These are phyloP conservation scores for Perognathus longimembris DNA, from an alignment of 2,113 vertebrate species.

Conservation along the genomic window DNA sequence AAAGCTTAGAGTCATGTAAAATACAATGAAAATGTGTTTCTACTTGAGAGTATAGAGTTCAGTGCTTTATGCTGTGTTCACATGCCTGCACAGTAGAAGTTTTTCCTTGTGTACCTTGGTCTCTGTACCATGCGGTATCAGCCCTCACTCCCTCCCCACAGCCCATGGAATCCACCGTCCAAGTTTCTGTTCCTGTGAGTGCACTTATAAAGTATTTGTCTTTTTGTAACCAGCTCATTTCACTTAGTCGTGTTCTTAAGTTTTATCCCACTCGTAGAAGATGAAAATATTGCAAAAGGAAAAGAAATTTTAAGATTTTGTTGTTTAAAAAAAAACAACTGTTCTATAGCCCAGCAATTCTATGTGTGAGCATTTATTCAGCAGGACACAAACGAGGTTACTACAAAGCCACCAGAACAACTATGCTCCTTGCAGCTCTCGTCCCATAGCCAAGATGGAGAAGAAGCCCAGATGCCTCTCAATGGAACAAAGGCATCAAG, in stretches of 20 bases:
- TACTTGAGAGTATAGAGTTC: neutral
- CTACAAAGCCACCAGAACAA: too few species aligned
- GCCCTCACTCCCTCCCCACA: neutral
- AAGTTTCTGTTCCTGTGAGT: neutral
- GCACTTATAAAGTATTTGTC: neutral
- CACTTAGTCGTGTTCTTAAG: neutral
- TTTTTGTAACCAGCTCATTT: constrained; percentile 13
- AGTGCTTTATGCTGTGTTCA: neutral
- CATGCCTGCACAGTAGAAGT: neutral
- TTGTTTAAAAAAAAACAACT: neutral
- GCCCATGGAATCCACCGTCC: neutral
- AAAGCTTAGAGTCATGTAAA: neutral
- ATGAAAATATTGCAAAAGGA: neutral
- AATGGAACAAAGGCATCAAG: too few species aligned
- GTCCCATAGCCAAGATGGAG: too few species aligned
- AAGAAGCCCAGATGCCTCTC: too few species aligned
- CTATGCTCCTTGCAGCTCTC: too few species aligned
- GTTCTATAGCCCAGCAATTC: too few species aligned
- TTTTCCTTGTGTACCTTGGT: neutral
- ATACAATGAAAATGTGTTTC: neutral
- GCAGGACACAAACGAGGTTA: too few species aligned
- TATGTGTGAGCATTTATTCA: too few species aligned
- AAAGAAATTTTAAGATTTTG: constrained; percentile 22
- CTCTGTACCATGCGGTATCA: neutral
- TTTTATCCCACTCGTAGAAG: neutral